phyloP scores from a whole-genome alignment of 1,140 invertebrate genomes.

The Aphis gossypii region DNA sequence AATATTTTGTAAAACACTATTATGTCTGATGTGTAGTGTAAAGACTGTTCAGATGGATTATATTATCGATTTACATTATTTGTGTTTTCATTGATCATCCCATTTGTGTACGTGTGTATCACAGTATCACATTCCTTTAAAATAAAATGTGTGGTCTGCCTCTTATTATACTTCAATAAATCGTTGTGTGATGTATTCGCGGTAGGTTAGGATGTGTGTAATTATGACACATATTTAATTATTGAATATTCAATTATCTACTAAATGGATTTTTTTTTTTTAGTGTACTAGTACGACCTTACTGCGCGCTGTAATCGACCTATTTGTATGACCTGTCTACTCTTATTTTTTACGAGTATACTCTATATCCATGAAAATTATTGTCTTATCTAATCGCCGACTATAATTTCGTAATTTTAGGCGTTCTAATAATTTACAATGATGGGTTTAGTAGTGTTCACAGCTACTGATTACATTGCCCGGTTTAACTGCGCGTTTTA shows the following conservation, averaged over 20 bases:
- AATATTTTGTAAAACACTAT: slow-evolving; percentile 58
- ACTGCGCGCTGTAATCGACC: background rate
- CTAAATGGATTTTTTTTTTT: background rate
- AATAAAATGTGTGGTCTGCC: background rate
- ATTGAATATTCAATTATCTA: background rate
- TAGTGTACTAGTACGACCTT: background rate
- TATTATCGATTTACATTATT: slow-evolving; percentile 57
- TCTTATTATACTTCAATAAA: background rate
- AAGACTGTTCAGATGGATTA: slow-evolving; percentile 58
- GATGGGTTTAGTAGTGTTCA: background rate
- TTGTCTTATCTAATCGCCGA: background rate
- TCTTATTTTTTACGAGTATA: background rate
- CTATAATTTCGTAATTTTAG: background rate
- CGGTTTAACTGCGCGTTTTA: background rate
- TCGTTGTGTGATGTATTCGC: background rate
- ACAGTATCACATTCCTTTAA: background rate
- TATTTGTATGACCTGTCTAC: background rate
- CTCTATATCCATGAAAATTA: background rate
- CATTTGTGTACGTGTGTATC: background rate
- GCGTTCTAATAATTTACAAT: background rate
- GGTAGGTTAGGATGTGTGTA: background rate
- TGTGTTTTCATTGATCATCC: slow-evolving; percentile 1
- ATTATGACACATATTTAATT: background rate
- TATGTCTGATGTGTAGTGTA: slow-evolving; percentile 57
- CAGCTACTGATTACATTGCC: background rate